Conservation (phyloP, 1,140 invertebrate genomes). For the Mycetomoellerius zeteki region DNA sequence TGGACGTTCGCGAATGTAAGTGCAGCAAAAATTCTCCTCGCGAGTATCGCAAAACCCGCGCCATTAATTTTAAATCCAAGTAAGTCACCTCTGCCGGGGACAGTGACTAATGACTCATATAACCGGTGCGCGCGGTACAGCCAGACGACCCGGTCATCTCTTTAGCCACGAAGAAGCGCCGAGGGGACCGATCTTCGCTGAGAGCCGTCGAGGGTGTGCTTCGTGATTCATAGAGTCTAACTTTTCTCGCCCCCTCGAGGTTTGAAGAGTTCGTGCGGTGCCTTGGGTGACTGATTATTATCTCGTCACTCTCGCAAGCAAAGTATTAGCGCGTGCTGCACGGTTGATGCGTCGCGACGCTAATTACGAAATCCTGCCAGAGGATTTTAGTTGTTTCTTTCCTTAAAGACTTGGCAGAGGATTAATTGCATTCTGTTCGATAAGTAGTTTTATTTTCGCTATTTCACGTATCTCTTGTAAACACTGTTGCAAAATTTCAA, state of each 20-base stretch:
- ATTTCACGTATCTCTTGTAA: too few species aligned
- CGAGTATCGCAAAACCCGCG: conserved; percentile 77
- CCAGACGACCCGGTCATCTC: conserved; percentile 71
- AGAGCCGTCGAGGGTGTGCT: conserved; percentile 70
- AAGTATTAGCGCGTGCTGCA: conserved; percentile 41
- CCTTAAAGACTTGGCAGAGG: neutral
- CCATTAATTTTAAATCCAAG: conserved; percentile 80
- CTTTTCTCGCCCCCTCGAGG: conserved; percentile 68
- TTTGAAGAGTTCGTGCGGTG: conserved; percentile 62
- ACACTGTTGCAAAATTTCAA: neutral
- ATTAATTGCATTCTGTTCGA: conserved; percentile 4
- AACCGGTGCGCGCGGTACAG: conserved; percentile 60
- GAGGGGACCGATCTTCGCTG: conserved; percentile 56
- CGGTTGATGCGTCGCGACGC: conserved; percentile 52
- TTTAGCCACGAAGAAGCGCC: conserved; percentile 73
- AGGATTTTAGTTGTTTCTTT: conserved; percentile 40
- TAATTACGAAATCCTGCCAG: conserved; percentile 55
- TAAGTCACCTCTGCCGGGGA: conserved; percentile 76
- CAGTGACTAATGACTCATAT: conserved; percentile 79
- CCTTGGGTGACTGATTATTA: conserved; percentile 70
- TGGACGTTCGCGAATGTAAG: conserved; percentile 69
- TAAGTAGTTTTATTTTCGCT: neutral
- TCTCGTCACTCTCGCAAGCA: conserved; percentile 45
- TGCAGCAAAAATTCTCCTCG: conserved; percentile 75
- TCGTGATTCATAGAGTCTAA: conserved; percentile 76